Percentiles rank a stretch among this genome's conserved stretches.
Evolutionary conservation across 1,140 invertebrate genomes (phyloP).

Genomic region (Cecropterus lyciades): DNA sequence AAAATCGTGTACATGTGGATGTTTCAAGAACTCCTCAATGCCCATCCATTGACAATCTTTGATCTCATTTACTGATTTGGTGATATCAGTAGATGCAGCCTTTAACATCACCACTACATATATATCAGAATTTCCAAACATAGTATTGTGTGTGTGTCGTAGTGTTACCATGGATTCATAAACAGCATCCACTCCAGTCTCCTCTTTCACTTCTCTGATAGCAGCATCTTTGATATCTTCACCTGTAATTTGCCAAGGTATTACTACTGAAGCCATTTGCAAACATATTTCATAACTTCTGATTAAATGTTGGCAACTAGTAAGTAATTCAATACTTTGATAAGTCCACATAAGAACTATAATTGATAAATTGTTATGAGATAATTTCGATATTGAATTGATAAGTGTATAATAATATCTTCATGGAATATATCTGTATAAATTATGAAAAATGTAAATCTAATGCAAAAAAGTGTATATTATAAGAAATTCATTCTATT

Average conservation of each 20-base stretch:
- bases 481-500: too few relatives aligned
- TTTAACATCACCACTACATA: constrained; percentile 91
- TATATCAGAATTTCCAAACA: constrained; percentile 93
- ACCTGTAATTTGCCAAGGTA: constrained; percentile 81
- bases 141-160: constrained; percentile 88
- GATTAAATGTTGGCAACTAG: too few relatives aligned
- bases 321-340: too few relatives aligned
- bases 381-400: too few relatives aligned
- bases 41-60: constrained; percentile 93
- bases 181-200: constrained; percentile 92
- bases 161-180: constrained; percentile 92
- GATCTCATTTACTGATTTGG: constrained; percentile 91
- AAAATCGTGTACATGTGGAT: constrained; percentile 90
- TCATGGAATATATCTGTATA: too few relatives aligned
- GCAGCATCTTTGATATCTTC: constrained; percentile 93
- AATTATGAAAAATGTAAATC: too few relatives aligned
- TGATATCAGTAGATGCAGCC: constrained; percentile 87
- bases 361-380: too few relatives aligned
- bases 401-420: too few relatives aligned
- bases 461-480: too few relatives aligned
- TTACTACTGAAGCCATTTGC: too few relatives aligned
- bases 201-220: constrained; percentile 94
- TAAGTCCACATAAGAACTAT: too few relatives aligned
- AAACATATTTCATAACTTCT: too few relatives aligned
- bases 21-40: constrained; percentile 89